These are phyloP conservation scores for Trachymyrmex septentrionalis DNA, from an alignment of 1,140 invertebrate genomes.

Conservation along the genomic window DNA sequence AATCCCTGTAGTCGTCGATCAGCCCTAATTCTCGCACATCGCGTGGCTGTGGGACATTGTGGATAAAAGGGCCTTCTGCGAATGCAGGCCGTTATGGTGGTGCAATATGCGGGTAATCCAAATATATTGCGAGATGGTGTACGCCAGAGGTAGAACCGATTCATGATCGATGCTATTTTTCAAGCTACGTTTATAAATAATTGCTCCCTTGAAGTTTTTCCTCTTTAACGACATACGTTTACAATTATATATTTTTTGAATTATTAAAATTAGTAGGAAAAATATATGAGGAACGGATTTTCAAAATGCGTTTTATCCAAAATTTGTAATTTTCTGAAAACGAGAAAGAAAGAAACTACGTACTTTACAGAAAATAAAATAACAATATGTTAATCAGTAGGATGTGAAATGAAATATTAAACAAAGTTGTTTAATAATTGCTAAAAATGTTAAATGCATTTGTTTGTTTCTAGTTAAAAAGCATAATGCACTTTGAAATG, in stretches of 20 bases:
- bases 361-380: too few species aligned
- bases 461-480: too few species aligned
- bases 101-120: conserved; percentile 59
- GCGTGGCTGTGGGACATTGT: conserved; percentile 65
- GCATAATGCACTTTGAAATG: too few species aligned
- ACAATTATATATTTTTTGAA: background rate
- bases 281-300: background rate
- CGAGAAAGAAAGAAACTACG: too few species aligned
- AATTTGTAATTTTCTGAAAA: too few species aligned
- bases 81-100: conserved; percentile 5
- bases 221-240: background rate
- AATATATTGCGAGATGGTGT: conserved; percentile 36
- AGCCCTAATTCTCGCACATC: conserved; percentile 74
- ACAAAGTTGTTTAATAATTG: too few species aligned
- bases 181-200: background rate
- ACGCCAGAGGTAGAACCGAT: conserved; percentile 4
- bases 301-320: too few species aligned
- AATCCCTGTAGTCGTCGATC: conserved; percentile 72
- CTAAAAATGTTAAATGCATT: too few species aligned
- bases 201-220: background rate
- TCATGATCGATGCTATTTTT: conserved; percentile 2
- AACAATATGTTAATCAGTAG: too few species aligned
- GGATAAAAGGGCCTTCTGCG: conserved; percentile 59
- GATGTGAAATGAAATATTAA: too few species aligned
- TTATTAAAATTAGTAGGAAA: background rate